phyloP scores from a whole-genome alignment of 2,113 vertebrate species.

The Tetrao urogallus region DNA sequence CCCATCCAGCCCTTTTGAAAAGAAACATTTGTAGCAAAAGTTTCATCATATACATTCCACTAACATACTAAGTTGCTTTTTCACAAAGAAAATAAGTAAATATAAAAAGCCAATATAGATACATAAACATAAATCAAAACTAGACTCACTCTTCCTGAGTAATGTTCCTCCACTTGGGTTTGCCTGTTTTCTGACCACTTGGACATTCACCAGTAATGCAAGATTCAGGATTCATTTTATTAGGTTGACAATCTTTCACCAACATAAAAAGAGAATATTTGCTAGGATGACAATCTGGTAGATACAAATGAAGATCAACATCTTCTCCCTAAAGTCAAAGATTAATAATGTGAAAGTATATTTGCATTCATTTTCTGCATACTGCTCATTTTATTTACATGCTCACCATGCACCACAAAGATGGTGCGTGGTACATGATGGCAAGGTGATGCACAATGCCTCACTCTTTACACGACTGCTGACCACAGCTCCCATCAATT shows the following conservation, averaged over 20 bases:
- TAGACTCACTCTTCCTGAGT: constrained; percentile 92
- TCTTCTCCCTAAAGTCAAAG: constrained; percentile 89
- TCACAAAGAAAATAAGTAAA: not conserved
- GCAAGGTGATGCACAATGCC: not conserved
- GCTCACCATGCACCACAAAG: not conserved
- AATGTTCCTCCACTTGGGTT: constrained; percentile 93
- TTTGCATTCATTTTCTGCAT: not conserved
- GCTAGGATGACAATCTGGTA: constrained; percentile 97
- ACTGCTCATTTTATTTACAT: not conserved
- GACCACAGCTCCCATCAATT: not conserved
- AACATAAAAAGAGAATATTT: constrained; percentile 96
- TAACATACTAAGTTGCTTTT: not conserved
- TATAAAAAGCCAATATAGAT: not conserved
- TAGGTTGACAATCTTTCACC: constrained; percentile 91
- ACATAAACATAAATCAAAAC: not conserved
- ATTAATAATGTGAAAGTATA: not conserved
- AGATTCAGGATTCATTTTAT: constrained; percentile 85
- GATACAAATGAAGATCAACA: constrained; percentile 93
- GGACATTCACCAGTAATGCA: constrained; percentile 87
- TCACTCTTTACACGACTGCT: not conserved
- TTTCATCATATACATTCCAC: not conserved
- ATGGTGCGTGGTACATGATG: too few species aligned
- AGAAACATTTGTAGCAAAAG: constrained; percentile 12
- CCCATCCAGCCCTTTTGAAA: constrained; percentile 89
- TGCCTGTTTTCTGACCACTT: constrained; percentile 84